Conservation (phyloP, 2,797 vertebrate species). For the Microctenopoma stevenorrisi region DNA sequence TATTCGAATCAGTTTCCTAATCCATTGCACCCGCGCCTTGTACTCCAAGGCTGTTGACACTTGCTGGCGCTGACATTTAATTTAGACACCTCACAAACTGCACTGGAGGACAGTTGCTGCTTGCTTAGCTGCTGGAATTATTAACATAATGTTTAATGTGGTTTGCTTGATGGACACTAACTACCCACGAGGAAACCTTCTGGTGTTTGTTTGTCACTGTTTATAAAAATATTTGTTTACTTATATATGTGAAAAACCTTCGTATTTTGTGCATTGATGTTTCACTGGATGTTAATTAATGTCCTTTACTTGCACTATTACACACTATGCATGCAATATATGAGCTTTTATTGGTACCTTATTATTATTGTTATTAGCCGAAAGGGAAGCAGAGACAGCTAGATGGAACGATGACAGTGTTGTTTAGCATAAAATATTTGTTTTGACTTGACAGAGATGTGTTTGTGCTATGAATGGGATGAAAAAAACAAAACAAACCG, state of each 20-base stretch:
- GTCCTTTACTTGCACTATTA: not conserved
- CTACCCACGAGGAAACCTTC: conserved; percentile 12
- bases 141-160: conserved; percentile 74
- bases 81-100: conserved; percentile 70
- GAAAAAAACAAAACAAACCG: not conserved
- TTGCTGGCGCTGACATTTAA: conserved; percentile 83
- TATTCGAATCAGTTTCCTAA: conserved; percentile 84
- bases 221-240: not conserved
- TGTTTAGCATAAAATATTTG: not conserved
- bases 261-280: conserved; percentile 2
- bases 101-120: conserved; percentile 61
- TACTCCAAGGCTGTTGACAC: conserved; percentile 70
- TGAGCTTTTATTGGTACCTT: too few species aligned
- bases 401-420: not conserved
- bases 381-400: not conserved
- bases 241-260: conserved; percentile 16
- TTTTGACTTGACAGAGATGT: not conserved
- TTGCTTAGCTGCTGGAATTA: conserved; percentile 74
- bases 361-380: not conserved
- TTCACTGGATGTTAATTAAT: not conserved
- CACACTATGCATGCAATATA: not conserved
- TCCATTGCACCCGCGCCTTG: conserved; percentile 72
- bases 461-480: conserved; percentile 17
- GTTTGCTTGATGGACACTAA: not conserved
- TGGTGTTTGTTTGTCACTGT: conserved; percentile 2